phyloP scores from a whole-genome alignment of 2,888 invertebrate genomes.

The Ichneumoninae sp. region DNA sequence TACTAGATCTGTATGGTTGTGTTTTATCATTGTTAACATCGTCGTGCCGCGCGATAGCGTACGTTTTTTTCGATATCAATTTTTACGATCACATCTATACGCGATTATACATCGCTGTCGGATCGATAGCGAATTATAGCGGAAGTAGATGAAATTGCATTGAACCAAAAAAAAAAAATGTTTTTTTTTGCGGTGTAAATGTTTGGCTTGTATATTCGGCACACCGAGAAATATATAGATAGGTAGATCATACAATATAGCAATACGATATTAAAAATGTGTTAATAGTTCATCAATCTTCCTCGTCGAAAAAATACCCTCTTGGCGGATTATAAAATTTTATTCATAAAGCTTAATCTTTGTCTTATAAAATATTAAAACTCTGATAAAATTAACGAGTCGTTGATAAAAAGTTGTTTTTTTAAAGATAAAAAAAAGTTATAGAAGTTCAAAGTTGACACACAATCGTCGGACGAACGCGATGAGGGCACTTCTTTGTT shows the following conservation, averaged over 20 bases:
- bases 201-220: slow-evolving; percentile 81
- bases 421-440: neutral
- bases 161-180: slow-evolving; percentile 11
- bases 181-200: slow-evolving; percentile 61
- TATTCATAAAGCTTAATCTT: neutral
- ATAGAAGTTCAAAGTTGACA: neutral
- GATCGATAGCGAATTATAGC: slow-evolving; percentile 11
- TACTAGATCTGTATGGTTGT: slow-evolving; percentile 48
- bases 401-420: neutral
- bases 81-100: slow-evolving; percentile 13
- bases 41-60: slow-evolving; percentile 8
- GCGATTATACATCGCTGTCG: too few relatives aligned
- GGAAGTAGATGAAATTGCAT: slow-evolving; percentile 21
- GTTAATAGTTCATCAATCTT: neutral
- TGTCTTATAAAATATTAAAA: neutral
- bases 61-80: slow-evolving; percentile 14
- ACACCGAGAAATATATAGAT: slow-evolving; percentile 76
- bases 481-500: neutral
- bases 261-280: slow-evolving; percentile 9
- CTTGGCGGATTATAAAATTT: neutral
- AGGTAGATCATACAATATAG: slow-evolving; percentile 48
- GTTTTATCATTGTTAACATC: slow-evolving; percentile 38
- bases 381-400: neutral
- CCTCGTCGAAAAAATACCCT: neutral
- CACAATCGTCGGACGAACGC: neutral